phyloP scores from a whole-genome alignment of 2,888 invertebrate genomes.

The Caenorhabditis sulstoni region DNA sequence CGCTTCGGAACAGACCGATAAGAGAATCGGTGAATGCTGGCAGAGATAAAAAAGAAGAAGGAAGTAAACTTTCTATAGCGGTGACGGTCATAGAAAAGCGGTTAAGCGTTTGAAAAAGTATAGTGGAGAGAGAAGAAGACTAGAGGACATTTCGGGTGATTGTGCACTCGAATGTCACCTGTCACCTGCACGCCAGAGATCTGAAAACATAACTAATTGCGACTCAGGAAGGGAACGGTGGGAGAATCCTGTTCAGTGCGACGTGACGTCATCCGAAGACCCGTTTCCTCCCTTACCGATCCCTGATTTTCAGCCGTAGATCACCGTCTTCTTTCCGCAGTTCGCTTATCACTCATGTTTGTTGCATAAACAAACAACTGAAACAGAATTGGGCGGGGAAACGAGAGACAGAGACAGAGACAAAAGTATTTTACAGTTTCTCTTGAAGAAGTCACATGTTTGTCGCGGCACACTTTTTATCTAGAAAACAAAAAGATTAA shows the following conservation, averaged over 20 bases:
- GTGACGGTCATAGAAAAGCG: too few relatives aligned
- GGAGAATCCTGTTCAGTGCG: background rate
- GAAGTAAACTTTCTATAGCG: too few relatives aligned
- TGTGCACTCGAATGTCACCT: too few relatives aligned
- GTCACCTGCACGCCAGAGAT: background rate
- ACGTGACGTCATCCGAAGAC: background rate
- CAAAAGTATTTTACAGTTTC: slow-evolving; percentile 28
- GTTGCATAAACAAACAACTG: slow-evolving; percentile 44
- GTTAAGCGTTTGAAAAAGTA: too few relatives aligned
- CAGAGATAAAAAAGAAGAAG: too few relatives aligned
- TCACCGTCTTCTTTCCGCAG: background rate
- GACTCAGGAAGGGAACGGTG: background rate
- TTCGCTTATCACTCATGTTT: slow-evolving; percentile 3
- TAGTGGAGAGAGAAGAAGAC: too few relatives aligned
- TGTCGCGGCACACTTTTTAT: slow-evolving; percentile 30
- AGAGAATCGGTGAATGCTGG: too few relatives aligned
- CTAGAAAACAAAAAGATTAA: slow-evolving; percentile 53
- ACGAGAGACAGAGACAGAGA: slow-evolving; percentile 15
- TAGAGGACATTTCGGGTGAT: too few relatives aligned
- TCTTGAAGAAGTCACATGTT: slow-evolving; percentile 44
- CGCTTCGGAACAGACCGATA: too few relatives aligned
- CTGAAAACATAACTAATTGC: background rate
- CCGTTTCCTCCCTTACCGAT: background rate
- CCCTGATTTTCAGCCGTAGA: background rate
- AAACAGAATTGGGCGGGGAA: slow-evolving; percentile 24